phyloP scores from a whole-genome alignment of 2,797 vertebrate species.

The Florisuga fusca region DNA sequence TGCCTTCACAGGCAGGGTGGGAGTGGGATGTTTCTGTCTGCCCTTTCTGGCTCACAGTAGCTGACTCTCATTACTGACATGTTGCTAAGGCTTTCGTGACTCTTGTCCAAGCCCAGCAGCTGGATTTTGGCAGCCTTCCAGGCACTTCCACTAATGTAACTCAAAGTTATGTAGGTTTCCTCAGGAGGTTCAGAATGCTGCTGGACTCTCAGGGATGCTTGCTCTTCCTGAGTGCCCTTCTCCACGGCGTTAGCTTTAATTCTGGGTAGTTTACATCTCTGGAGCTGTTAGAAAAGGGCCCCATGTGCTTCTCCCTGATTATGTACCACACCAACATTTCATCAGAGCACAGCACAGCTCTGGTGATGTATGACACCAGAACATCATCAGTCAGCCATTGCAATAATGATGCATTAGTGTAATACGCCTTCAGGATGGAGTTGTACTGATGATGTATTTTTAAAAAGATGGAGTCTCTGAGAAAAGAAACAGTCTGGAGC shows the following conservation, averaged over 20 bases:
- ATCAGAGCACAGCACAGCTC: conserved; percentile 1
- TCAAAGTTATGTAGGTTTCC: conserved; percentile 27
- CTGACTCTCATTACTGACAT: conserved; percentile 19
- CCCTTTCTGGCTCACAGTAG: not conserved
- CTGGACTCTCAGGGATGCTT: not conserved
- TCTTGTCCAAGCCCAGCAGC: conserved; percentile 38
- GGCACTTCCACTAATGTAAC: conserved; percentile 48
- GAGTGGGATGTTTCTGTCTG: not conserved
- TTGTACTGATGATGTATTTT: conserved; percentile 68
- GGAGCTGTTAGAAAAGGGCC: not conserved
- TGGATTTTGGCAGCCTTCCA: conserved; percentile 65
- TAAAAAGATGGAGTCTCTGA: conserved; percentile 57
- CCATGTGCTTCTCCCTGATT: conserved; percentile 47
- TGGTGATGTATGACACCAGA: conserved; percentile 63
- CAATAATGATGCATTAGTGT: conserved; percentile 75
- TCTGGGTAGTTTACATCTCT: conserved; percentile 24
- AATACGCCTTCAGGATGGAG: conserved; percentile 74
- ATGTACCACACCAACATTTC: conserved; percentile 60
- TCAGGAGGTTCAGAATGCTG: conserved; percentile 41
- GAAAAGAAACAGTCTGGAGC: conserved; percentile 60
- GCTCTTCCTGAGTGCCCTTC: not conserved
- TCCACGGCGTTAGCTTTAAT: conserved; percentile 47
- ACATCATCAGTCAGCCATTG: conserved; percentile 65
- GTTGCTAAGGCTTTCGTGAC: not conserved
- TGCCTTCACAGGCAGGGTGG: not conserved